A percentile compares a stretch with the other conserved stretches of the same genome.
Evolutionary conservation across 2,797 vertebrate genomes (phyloP).

Genomic region (Acrossocheilus wenchowensis): DNA sequence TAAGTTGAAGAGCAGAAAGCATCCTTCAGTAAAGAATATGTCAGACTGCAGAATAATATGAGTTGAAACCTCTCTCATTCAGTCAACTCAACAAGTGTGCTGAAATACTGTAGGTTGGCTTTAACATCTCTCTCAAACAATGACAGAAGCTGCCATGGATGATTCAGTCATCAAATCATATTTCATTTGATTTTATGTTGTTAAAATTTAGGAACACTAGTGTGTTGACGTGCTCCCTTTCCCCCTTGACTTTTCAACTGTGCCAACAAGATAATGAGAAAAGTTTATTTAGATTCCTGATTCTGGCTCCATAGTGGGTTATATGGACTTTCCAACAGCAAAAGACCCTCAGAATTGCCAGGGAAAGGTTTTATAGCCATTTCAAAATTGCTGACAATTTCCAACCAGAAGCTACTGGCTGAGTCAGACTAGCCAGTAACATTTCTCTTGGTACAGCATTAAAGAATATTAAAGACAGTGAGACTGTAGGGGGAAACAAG

Average conservation of each 20-base stretch:
- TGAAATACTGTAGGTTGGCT: not conserved
- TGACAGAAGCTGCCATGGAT: constrained; percentile 3
- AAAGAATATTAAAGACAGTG: constrained; percentile 11
- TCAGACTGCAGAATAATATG: not conserved
- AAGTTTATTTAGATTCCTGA: constrained; percentile 17
- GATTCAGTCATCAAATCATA: not conserved
- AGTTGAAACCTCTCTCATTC: constrained; percentile 18
- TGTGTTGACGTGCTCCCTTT: not conserved
- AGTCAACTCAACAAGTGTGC: not conserved
- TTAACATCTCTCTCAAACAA: not conserved
- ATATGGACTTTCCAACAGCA: not conserved
- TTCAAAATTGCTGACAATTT: constrained; percentile 26
- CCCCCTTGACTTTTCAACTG: not conserved
- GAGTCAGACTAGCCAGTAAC: not conserved
- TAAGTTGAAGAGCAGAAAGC: not conserved
- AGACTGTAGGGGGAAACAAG: not conserved
- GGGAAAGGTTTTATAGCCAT: constrained; percentile 1
- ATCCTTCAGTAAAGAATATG: not conserved
- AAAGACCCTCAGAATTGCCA: not conserved
- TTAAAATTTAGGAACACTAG: not conserved
- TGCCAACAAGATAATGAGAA: constrained; percentile 8
- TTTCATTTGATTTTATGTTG: not conserved
- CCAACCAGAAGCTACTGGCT: not conserved
- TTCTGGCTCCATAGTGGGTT: constrained; percentile 2
- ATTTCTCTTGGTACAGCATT: constrained; percentile 3